Evolutionary conservation across 1,140 invertebrate genomes (phyloP), one percentile per base, ranked within the genome.

Genomic region (Akabosia matsudoensis): DNA sequence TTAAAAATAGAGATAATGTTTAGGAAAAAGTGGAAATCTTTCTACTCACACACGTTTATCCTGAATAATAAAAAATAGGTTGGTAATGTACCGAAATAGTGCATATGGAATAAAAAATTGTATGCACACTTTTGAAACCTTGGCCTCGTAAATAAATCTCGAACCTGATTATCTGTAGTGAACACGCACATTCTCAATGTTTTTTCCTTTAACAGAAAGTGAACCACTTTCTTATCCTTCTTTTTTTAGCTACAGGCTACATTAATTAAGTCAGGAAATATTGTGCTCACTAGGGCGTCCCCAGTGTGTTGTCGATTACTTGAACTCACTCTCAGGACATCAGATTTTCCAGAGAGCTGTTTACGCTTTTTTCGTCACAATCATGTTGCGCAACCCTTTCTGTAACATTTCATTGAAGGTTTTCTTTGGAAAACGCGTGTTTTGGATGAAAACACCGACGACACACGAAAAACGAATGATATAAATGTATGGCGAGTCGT

Each of bases 241-340:
- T 30, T 78, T n/a, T 51, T 28, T 16, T 74, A 45, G 75, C 74
- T 76, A 79, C 51, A 28, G 75, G 75, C 75, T 51, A 73, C 73
- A 76, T 76, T 76, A 76, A 76, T 76, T 76, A 76, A 76, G 75
- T 73, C 75, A 76, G 75, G 56, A 76, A 76, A 76, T 76, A 76
- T 76, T 76, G 73, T 71, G 28, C 70, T 76, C 75, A 76, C 70
- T 71, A 73, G 75, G 75, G 75, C 45, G 72, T 56, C 72, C 45
- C 61, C 61, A 67, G 61, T 67, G 28, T 24, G 61, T 67, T 30
- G 61, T 67, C 61, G 61, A 67, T 67, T 28, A 31, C 61, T 67
- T 31, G 10, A 67, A 30, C 61, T 7, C 28, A 67, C 61, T 4
- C 28, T 67, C 61, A 4, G 10, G 7, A 67, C 61, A 28, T 30